A percentile compares a stretch with the other conserved stretches of the same genome.
Evolutionary conservation across 2,888 invertebrate genomes (phyloP).

Genomic region (Barypeithes pellucidus): DNA sequence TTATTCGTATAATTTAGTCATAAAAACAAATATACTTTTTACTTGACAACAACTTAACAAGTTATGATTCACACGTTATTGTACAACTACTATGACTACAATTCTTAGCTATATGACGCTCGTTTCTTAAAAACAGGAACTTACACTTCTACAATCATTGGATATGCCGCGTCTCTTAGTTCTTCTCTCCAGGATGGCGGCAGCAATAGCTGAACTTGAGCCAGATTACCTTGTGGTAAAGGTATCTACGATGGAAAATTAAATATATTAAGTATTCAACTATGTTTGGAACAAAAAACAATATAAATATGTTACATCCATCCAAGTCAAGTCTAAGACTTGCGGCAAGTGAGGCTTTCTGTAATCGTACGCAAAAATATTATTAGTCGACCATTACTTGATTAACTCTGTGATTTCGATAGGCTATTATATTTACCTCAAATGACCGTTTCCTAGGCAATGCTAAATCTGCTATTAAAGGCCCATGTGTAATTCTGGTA

Average conservation of each 20-base stretch:
- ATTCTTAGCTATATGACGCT: not conserved
- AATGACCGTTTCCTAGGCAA: constrained; percentile 87
- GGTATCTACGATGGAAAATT: constrained; percentile 73
- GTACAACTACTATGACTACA: not conserved
- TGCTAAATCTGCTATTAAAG: constrained; percentile 83
- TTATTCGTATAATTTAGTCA: too few relatives aligned
- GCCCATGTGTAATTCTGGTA: constrained; percentile 73
- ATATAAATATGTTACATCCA: too few relatives aligned
- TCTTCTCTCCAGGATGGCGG: constrained; percentile 93
- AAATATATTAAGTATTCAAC: too few relatives aligned
- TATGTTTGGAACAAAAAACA: constrained; percentile 3
- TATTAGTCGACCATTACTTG: not conserved
- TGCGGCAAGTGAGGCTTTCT: too few relatives aligned
- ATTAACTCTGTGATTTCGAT: not conserved
- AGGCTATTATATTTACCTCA: constrained; percentile 69
- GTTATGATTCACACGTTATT: not conserved
- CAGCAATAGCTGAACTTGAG: constrained; percentile 89
- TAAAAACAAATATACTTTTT: too few relatives aligned
- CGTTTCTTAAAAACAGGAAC: constrained; percentile 64
- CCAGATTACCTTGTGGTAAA: constrained; percentile 87
- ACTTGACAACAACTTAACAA: too few relatives aligned
- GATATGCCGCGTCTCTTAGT: constrained; percentile 88
- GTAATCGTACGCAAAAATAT: not conserved
- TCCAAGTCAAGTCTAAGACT: too few relatives aligned
- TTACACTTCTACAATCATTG: constrained; percentile 90